phyloP scores from a whole-genome alignment of 2,888 invertebrate species.

The Eudasyphora cyanicolor region DNA sequence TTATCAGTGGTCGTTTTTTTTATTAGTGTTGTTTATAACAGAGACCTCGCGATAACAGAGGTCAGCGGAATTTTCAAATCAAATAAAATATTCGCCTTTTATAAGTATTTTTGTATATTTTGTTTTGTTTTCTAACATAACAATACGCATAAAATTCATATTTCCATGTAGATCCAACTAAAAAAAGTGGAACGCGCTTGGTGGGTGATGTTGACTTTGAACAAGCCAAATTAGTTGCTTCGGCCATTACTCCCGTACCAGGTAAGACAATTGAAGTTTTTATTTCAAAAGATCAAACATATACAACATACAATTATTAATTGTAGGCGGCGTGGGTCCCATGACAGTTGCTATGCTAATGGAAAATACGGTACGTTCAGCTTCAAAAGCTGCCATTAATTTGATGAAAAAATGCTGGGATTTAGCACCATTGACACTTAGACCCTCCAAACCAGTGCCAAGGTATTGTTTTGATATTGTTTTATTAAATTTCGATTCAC shows the following conservation, averaged over 20 bases:
- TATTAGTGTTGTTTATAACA: not conserved
- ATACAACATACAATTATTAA: conserved; percentile 80
- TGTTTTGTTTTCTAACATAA: not conserved
- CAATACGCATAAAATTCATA: not conserved
- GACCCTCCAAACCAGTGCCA: conserved; percentile 88
- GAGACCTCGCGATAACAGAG: conserved; percentile 46
- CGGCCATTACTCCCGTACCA: conserved; percentile 96
- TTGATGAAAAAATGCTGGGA: conserved; percentile 85
- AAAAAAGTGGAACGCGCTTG: conserved; percentile 88
- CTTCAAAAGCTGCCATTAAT: conserved; percentile 83
- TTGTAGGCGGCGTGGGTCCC: conserved; percentile 98
- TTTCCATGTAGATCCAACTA: conserved; percentile 89
- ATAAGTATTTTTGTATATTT: conserved; percentile 25
- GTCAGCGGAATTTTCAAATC: not conserved
- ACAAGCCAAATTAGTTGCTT: conserved; percentile 89
- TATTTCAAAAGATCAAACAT: not conserved
- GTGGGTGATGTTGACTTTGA: conserved; percentile 97
- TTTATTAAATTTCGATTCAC: not conserved
- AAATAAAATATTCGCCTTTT: conserved; percentile 13
- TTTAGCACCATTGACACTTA: conserved; percentile 85
- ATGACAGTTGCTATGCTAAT: conserved; percentile 99
- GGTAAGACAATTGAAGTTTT: not conserved
- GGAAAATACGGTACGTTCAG: conserved; percentile 95
- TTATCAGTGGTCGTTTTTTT: conserved; percentile 43
- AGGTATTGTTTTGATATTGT: conserved; percentile 81